A percentile compares a stretch with the other conserved stretches of the same genome.
Conservation (phyloP, 2,888 invertebrate species). For the Melanostoma mellinum region DNA sequence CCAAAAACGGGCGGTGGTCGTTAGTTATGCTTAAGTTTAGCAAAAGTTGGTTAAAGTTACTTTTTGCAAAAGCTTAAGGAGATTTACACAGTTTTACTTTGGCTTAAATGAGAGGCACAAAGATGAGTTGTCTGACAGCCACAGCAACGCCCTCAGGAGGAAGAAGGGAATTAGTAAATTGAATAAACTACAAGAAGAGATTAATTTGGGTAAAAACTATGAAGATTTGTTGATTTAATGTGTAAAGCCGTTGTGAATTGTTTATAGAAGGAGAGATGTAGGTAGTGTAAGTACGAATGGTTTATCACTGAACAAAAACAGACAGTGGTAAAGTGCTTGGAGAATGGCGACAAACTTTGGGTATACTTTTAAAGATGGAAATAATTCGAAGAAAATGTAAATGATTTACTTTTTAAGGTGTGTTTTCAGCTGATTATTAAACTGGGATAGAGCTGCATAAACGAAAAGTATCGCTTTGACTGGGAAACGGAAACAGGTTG, state of each 20-base stretch:
- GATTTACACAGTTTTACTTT: slow-evolving; percentile 22
- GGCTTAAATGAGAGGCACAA: neutral
- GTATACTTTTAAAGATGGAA: too few relatives aligned
- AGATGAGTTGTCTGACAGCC: neutral
- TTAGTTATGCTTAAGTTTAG: slow-evolving; percentile 36
- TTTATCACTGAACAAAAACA: too few relatives aligned
- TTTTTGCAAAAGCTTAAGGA: slow-evolving; percentile 25
- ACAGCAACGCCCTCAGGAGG: neutral
- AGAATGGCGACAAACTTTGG: too few relatives aligned
- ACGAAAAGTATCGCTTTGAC: too few relatives aligned
- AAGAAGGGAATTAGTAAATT: slow-evolving; percentile 46
- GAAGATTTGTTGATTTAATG: slow-evolving; percentile 43
- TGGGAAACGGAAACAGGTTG: too few relatives aligned
- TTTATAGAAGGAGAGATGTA: neutral
- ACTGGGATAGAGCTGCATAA: too few relatives aligned
- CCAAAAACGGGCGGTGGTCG: slow-evolving; percentile 31
- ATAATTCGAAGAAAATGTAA: too few relatives aligned
- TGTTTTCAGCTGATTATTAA: too few relatives aligned
- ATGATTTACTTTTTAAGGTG: too few relatives aligned
- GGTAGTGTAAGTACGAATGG: too few relatives aligned
- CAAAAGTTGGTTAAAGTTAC: slow-evolving; percentile 43
- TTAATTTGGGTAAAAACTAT: slow-evolving; percentile 40
- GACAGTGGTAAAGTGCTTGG: too few relatives aligned
- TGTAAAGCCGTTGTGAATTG: slow-evolving; percentile 28
- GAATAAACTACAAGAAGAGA: slow-evolving; percentile 34